Percentiles rank a stretch among this genome's conserved stretches.
These are phyloP conservation scores for Centropus unirufus DNA, from an alignment of 2,113 vertebrate species.

Conservation along the genomic window DNA sequence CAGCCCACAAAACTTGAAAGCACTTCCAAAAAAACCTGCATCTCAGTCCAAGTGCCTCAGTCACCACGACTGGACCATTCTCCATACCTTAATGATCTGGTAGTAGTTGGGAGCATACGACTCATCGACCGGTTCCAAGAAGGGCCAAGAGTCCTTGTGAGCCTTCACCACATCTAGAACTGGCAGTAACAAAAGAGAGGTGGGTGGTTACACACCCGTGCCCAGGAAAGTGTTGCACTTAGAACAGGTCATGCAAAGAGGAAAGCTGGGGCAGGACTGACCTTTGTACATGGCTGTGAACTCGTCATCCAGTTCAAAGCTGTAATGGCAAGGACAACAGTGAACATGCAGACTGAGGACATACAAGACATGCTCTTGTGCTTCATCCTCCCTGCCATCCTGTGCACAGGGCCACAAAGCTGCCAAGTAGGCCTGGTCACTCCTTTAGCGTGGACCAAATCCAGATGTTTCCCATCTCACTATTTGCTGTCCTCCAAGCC, in stretches of 20 bases:
- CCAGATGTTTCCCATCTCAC: neutral
- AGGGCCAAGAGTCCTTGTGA: slow-evolving; percentile 96
- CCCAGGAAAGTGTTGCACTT: neutral
- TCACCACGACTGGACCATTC: neutral
- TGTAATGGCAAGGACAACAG: slow-evolving; percentile 55
- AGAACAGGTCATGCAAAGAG: neutral
- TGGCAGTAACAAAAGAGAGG: slow-evolving; percentile 49
- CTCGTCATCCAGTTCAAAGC: slow-evolving; percentile 92
- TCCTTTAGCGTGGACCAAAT: neutral
- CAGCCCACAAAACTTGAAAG: neutral
- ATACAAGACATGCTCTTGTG: fast-evolving
- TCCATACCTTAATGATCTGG: slow-evolving; percentile 92
- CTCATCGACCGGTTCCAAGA: slow-evolving; percentile 93
- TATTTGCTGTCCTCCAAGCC: neutral
- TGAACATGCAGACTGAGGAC: neutral
- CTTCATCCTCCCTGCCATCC: neutral
- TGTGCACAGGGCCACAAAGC: neutral
- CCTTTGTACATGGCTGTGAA: slow-evolving; percentile 95
- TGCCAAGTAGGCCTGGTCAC: neutral
- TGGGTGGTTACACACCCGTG: neutral
- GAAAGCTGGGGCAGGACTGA: slow-evolving; percentile 55
- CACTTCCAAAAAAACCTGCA: neutral
- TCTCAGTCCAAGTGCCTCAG: neutral
- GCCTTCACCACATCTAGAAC: slow-evolving; percentile 90
- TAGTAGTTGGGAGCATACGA: slow-evolving; percentile 96